Evolutionary conservation across 2,888 invertebrate genomes (phyloP).

Genomic region (Drosophila paranaensis): DNA sequence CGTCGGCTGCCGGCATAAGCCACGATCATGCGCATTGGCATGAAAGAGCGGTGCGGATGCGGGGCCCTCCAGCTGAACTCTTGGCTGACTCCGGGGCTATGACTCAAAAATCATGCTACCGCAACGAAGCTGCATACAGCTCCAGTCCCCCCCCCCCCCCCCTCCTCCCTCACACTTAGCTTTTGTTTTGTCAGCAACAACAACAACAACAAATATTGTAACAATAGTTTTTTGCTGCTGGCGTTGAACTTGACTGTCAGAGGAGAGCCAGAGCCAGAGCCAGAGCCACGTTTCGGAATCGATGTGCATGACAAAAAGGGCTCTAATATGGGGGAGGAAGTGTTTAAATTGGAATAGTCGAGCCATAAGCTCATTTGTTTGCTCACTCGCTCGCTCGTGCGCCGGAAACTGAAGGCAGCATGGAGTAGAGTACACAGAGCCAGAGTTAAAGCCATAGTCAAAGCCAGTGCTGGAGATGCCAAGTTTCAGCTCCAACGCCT

Average conservation of each 20-base stretch:
- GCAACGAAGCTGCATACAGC: conserved; percentile 64
- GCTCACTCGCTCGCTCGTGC: conserved; percentile 47
- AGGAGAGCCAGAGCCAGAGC: conserved; percentile 20
- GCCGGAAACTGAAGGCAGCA: conserved; percentile 72
- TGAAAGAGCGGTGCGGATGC: conserved; percentile 74
- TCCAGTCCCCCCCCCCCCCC: conserved; percentile 7
- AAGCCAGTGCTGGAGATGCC: conserved; percentile 1
- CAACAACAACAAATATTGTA: conserved; percentile 43
- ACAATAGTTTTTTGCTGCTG: conserved; percentile 69
- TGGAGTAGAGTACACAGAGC: conserved; percentile 20
- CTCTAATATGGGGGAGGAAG: conserved; percentile 76
- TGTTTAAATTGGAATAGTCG: conserved; percentile 73
- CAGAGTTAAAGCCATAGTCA: neutral
- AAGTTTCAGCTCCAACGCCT: conserved; percentile 33
- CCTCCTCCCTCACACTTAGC: conserved; percentile 12
- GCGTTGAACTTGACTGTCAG: conserved; percentile 79
- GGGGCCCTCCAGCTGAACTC: conserved; percentile 68
- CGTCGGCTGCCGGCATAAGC: conserved; percentile 30
- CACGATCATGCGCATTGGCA: conserved; percentile 58
- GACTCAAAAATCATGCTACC: conserved; percentile 79
- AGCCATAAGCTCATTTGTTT: conserved; percentile 65
- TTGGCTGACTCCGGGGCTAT: conserved; percentile 41
- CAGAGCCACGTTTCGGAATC: conserved; percentile 62
- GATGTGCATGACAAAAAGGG: conserved; percentile 77
- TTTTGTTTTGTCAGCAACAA: conserved; percentile 62